phyloP scores from a whole-genome alignment of 1,140 invertebrate species.

The Hydropsyche tenuis region DNA sequence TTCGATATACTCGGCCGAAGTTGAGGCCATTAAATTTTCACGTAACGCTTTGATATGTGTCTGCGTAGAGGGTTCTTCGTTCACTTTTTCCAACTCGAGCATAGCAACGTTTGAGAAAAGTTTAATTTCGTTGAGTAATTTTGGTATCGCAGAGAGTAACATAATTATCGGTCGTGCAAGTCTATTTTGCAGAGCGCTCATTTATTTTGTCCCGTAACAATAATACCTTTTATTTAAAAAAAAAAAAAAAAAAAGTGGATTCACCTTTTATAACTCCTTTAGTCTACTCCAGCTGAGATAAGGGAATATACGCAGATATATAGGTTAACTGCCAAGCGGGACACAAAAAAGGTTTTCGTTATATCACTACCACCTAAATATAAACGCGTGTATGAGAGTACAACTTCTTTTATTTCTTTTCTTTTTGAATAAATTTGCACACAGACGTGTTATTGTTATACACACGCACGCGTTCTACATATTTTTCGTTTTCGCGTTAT shows the following conservation, averaged over 20 bases:
- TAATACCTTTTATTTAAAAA: slow-evolving; percentile 13
- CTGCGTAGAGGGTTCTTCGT: too few relatives aligned
- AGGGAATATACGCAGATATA: slow-evolving; percentile 21
- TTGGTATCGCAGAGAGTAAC: too few relatives aligned
- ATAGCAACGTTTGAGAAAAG: too few relatives aligned
- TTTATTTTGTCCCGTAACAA: not conserved
- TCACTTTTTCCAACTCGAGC: too few relatives aligned
- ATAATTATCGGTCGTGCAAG: too few relatives aligned
- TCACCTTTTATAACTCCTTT: slow-evolving; percentile 23
- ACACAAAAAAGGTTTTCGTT: slow-evolving; percentile 17
- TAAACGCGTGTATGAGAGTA: not conserved
- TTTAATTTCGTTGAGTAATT: too few relatives aligned
- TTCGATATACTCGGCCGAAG: slow-evolving; percentile 19
- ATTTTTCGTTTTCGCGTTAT: too few relatives aligned
- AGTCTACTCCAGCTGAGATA: slow-evolving; percentile 19
- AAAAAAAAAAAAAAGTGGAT: slow-evolving; percentile 13
- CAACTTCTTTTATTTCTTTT: slow-evolving; percentile 16
- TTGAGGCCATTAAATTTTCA: slow-evolving; percentile 25
- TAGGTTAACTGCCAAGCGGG: slow-evolving; percentile 22
- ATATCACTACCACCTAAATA: slow-evolving; percentile 3
- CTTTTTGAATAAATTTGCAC: slow-evolving; percentile 14
- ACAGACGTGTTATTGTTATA: not conserved
- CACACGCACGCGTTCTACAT: not conserved
- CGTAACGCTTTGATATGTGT: not conserved
- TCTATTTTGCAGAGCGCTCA: too few relatives aligned